Percentiles rank a stretch among this genome's conserved stretches.
Conservation (phyloP, 2,113 vertebrate genomes). For the Coregonus clupeaformis region DNA sequence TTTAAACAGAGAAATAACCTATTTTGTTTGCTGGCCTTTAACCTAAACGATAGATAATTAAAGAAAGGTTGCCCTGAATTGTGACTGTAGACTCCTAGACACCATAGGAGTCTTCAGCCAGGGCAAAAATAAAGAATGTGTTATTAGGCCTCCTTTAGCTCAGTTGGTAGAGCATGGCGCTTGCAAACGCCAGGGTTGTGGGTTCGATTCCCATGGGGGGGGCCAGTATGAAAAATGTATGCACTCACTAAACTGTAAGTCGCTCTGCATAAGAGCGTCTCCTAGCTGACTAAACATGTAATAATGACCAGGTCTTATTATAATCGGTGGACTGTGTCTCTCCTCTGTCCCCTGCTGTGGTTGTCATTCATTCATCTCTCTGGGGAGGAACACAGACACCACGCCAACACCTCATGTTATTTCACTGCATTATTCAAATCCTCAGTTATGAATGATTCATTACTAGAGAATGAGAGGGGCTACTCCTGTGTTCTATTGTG, state of each 20-base stretch:
- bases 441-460: constrained; percentile 64
- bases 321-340: background rate
- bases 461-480: constrained; percentile 29
- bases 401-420: constrained; percentile 57
- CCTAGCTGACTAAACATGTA: too few species aligned
- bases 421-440: constrained; percentile 72
- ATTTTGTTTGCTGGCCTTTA: background rate
- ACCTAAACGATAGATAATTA: background rate
- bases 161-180: too few species aligned
- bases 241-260: too few species aligned
- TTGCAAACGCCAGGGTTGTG: too few species aligned
- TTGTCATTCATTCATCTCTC: constrained; percentile 14
- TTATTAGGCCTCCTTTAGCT: too few species aligned
- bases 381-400: constrained; percentile 19
- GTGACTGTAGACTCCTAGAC: too few species aligned
- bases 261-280: too few species aligned
- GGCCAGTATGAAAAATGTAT: too few species aligned
- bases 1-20: background rate
- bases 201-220: too few species aligned
- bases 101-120: too few species aligned
- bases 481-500: constrained; percentile 21
- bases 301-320: background rate
- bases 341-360: constrained; percentile 5
- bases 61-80: background rate
- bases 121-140: too few species aligned